These are phyloP conservation scores for Thelaira solivaga DNA, from an alignment of 2,888 invertebrate genomes.

Conservation along the genomic window DNA sequence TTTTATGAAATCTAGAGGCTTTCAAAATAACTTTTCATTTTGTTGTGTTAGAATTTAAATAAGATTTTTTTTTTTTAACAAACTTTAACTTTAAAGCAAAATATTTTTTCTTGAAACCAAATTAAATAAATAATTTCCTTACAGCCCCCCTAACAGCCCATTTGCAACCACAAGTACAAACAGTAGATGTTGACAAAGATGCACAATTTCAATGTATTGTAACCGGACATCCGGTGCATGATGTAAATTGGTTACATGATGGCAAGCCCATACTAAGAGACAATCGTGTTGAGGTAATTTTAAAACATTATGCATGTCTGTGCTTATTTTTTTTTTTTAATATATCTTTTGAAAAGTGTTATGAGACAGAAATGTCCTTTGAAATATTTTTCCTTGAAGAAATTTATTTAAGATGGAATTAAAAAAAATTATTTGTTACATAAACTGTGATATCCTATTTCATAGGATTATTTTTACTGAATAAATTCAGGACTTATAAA, in stretches of 20 bases:
- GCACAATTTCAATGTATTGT: conserved; percentile 92
- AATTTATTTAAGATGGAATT: too few relatives aligned
- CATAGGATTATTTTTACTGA: too few relatives aligned
- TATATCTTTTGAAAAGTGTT: not conserved
- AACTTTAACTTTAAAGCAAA: too few relatives aligned
- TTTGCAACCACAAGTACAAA: conserved; percentile 86
- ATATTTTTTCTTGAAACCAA: not conserved
- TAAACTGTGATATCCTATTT: too few relatives aligned
- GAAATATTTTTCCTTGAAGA: too few relatives aligned
- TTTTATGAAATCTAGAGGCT: too few relatives aligned
- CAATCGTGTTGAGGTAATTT: conserved; percentile 80
- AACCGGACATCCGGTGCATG: conserved; percentile 89
- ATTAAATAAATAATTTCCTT: not conserved
- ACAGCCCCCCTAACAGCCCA: conserved; percentile 88
- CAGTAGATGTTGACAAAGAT: conserved; percentile 90
- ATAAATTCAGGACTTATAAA: too few relatives aligned
- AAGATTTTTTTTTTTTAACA: not conserved
- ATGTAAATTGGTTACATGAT: conserved; percentile 89
- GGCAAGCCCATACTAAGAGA: conserved; percentile 81
- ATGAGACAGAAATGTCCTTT: not conserved
- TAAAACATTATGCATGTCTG: conserved; percentile 62
- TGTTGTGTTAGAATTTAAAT: too few relatives aligned
- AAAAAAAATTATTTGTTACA: too few relatives aligned
- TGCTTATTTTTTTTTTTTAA: conserved; percentile 58
- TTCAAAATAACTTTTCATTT: not conserved